Conservation (phyloP, 2,888 invertebrate species). For the Spisula subtruncata region DNA sequence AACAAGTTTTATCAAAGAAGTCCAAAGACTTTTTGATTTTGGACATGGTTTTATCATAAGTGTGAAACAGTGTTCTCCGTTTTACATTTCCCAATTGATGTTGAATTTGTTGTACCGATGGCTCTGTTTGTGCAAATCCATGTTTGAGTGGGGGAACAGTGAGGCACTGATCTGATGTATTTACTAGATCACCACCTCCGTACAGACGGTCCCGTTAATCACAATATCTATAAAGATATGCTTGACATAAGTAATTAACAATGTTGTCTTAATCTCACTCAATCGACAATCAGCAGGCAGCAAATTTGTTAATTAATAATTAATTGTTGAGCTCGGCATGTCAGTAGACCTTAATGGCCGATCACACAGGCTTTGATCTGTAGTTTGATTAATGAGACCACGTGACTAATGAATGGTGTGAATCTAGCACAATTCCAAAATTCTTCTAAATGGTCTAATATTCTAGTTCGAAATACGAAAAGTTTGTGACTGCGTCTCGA, state of each 20-base stretch:
- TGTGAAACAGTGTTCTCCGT: no score
- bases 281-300: conserved; percentile 36
- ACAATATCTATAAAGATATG: conserved; percentile 18
- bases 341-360: not conserved
- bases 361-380: conserved; percentile 37
- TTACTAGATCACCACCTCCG: not conserved
- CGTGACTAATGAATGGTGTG: not conserved
- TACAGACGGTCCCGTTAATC: conserved; percentile 53
- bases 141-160: not conserved
- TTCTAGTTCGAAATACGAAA: no score
- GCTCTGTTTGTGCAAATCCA: no score
- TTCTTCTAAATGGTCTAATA: no score
- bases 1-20: no score
- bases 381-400: conserved; percentile 34
- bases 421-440: no score
- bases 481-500: no score
- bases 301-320: conserved; percentile 43
- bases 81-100: no score
- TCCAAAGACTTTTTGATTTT: no score
- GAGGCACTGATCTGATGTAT: not conserved
- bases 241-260: conserved; percentile 52
- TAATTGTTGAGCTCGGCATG: conserved; percentile 40
- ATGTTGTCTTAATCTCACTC: conserved; percentile 45
- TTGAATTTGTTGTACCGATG: no score
- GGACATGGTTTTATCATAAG: no score